Evolutionary conservation across 2,888 invertebrate species (phyloP), one percentile per base, ranked within the genome.

Genomic region (Elmis aenea): DNA sequence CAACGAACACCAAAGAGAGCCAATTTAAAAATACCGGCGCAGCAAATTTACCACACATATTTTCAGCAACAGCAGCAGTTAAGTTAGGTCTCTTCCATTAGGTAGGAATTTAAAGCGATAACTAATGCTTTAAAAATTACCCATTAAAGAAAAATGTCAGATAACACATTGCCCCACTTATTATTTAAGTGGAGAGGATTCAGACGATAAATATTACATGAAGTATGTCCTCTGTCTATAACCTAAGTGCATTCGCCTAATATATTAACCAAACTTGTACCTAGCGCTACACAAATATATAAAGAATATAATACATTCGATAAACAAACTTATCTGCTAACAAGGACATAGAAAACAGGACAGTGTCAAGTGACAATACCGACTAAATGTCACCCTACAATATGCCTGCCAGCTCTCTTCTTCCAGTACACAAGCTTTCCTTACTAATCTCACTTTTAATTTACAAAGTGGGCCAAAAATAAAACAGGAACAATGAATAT

Each of bases 101-200:
- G 30, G 22, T 21, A 32, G 16, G 32, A 27, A 32, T 38, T 38
- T 11, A 27, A 31, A 22, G 18, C 32, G 38, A 38, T 27, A 48
- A 48, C 38, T 46, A 42, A 39, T 38, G 41, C 41, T 29, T 39
- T 36, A 33, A 40, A 45, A 48, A 43, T 42, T 33, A 38, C 38
- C 43, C 41, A 42, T 44, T 48, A 46, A 44, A 40, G 40, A 46
- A 42, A 38, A 36, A 45, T 48, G 36, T 36, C 38, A 45, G 43
- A 44, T 48, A 47, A 45, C 39, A 40, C 38, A 35, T 45, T 42
- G 36, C 35, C 28, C 31, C 34, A 24, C 31, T 33, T 42, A 35
- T 33, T 32, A 34, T 20, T 40, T 46, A 43, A 44, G 41, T 36
- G 33, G 33, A 28, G 32, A 38, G 26, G 33, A 37, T 31, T 35